Evolutionary conservation across 1,140 invertebrate species (phyloP).

Genomic region (Leguminivora glycinivorella): DNA sequence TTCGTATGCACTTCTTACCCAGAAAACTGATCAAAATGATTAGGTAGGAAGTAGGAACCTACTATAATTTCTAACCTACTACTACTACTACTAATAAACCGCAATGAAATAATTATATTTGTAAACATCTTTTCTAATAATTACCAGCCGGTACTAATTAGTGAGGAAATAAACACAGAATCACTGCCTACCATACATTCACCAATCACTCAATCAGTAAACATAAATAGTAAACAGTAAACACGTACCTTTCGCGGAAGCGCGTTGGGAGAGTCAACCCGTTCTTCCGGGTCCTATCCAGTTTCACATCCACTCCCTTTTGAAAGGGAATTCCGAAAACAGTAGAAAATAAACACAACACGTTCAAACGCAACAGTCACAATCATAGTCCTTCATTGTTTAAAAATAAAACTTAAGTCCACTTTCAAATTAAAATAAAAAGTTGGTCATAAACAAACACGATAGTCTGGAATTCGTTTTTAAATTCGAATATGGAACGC

Average conservation of each 20-base stretch:
- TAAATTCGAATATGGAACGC: conserved; percentile 30
- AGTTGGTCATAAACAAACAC: conserved; percentile 39
- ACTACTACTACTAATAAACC: too few relatives aligned
- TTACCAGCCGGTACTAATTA: background rate
- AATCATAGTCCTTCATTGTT: conserved; percentile 33
- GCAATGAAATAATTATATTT: background rate
- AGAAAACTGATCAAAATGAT: too few relatives aligned
- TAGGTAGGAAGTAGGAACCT: too few relatives aligned
- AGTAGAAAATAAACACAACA: conserved; percentile 36
- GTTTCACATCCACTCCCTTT: conserved; percentile 60
- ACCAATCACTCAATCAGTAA: background rate
- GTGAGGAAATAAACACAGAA: background rate
- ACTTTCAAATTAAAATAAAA: conserved; percentile 34
- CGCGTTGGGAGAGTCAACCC: conserved; percentile 55
- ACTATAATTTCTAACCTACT: too few relatives aligned
- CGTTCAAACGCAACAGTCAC: conserved; percentile 30
- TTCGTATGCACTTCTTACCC: too few relatives aligned
- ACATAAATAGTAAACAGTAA: background rate
- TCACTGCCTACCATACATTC: background rate
- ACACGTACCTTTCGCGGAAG: conserved; percentile 57
- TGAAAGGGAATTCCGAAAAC: conserved; percentile 34
- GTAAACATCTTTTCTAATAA: background rate
- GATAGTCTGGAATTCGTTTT: conserved; percentile 32
- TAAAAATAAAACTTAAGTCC: conserved; percentile 22
- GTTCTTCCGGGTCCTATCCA: conserved; percentile 57